phyloP scores from a whole-genome alignment of 2,888 invertebrate genomes.

The Deilephila porcellus region DNA sequence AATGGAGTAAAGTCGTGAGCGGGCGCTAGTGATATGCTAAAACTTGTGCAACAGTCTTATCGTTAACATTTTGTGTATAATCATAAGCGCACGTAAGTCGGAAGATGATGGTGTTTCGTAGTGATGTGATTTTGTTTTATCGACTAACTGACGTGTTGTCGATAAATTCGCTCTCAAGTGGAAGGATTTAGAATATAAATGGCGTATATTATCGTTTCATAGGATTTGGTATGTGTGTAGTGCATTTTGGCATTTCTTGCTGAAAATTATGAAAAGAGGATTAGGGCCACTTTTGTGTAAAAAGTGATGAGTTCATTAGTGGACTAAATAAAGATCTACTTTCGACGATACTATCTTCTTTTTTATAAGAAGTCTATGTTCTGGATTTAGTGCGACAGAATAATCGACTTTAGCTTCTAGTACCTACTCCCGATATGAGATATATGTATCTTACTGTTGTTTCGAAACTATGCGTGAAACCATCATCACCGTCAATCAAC shows the following conservation, averaged over 20 bases:
- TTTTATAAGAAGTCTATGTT: too few relatives aligned
- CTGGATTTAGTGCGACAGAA: too few relatives aligned
- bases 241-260: background rate
- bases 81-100: constrained; percentile 1
- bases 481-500: too few relatives aligned
- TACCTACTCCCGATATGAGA: too few relatives aligned
- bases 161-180: constrained; percentile 5
- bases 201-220: background rate
- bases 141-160: constrained; percentile 8
- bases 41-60: constrained; percentile 22
- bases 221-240: background rate
- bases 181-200: background rate
- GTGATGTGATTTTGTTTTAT: constrained; percentile 16
- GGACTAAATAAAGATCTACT: too few relatives aligned
- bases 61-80: constrained; percentile 20
- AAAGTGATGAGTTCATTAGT: too few relatives aligned
- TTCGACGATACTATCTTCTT: too few relatives aligned
- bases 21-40: background rate
- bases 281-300: too few relatives aligned
- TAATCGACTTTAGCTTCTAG: too few relatives aligned
- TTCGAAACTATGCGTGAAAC: too few relatives aligned
- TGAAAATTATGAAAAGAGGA: too few relatives aligned
- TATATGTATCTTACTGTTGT: too few relatives aligned
- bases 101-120: background rate
- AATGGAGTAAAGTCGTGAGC: background rate